Evolutionary conservation across 2,888 invertebrate genomes (phyloP), one percentile per base, ranked within the genome.

Genomic region (Thera britannica): DNA sequence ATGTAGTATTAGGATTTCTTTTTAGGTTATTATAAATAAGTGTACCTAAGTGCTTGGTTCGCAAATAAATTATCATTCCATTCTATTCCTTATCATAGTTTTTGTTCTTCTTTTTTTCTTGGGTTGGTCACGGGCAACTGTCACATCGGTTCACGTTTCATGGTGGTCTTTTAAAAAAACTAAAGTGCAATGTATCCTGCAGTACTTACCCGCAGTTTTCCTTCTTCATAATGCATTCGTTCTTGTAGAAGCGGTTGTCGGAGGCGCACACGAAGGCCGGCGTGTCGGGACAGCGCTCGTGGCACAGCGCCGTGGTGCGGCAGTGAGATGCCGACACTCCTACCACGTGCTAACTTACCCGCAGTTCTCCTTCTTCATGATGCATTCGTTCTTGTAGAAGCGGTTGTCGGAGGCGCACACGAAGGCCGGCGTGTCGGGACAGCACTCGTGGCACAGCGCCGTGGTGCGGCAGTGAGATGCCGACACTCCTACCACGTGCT

Each of bases 321-420:
- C 98, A 98, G 82, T 98, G 97, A 57, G 97, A 95, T 0, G 96
- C 95, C 0, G 98, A 96, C 0, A 98, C 98, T 8, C 96, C 92
- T 11, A 98, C 97, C 66, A 98, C 98, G 82, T 97, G 95, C 85
- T 98, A n/a, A 82, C 85, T 71, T 81, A 97, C 97, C 97, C 98
- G 90, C 98, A 98, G 84, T 98, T 98, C 83, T 97, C 97, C 84
- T 97, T 96, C 88, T 97, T 97, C 98, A 98, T 98, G 84, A 97
- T 96, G 83, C 98, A 98, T 90, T 97, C 97, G 86, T 97, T 98
- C 81, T 96, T 96, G 89, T 98, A 98, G 86, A 98, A 97, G 83
- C 97, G 96, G 88, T 97, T 97, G 88, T 98, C 98, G 7, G 97
- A 98, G 48, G 97, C 98, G 85, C 98, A 98, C 61, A 98, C 97